These are phyloP conservation scores for Trichonephila inaurata DNA, from an alignment of 1,140 invertebrate species.

Conservation along the genomic window DNA sequence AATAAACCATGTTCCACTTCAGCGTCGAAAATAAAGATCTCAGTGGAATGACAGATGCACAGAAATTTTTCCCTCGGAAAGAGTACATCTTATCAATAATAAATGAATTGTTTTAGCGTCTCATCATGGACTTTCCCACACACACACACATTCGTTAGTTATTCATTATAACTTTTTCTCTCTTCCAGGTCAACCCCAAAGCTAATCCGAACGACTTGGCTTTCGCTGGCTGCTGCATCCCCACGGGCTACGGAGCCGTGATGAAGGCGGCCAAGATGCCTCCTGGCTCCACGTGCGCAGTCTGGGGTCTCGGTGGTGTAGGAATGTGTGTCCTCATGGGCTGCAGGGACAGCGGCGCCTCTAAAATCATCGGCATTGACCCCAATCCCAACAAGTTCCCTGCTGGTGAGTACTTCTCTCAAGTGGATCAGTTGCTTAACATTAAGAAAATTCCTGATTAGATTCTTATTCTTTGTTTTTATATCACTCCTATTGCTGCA, in stretches of 20 bases:
- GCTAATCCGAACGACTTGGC: conserved; percentile 95
- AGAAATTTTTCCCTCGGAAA: too few species aligned
- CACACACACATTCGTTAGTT: too few species aligned
- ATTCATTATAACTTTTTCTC: conserved; percentile 78
- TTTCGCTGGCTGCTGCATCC: conserved; percentile 95
- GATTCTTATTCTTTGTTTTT: too few species aligned
- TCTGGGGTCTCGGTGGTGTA: conserved; percentile 97
- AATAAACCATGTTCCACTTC: too few species aligned
- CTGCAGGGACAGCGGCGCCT: conserved; percentile 93
- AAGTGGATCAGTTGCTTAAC: too few species aligned
- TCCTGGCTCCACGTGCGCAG: conserved; percentile 90
- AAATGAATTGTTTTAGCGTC: too few species aligned
- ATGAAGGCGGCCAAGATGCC: conserved; percentile 94
- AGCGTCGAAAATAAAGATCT: too few species aligned
- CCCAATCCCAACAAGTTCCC: conserved; percentile 94
- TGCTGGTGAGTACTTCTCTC: conserved; percentile 81
- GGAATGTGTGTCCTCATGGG: conserved; percentile 96
- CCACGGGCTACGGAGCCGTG: conserved; percentile 95
- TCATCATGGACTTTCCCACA: neutral
- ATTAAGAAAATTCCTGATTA: too few species aligned
- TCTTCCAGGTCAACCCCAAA: conserved; percentile 82
- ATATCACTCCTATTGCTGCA: too few species aligned
- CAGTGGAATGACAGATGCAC: too few species aligned
- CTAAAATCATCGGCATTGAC: conserved; percentile 96
- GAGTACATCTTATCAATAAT: too few species aligned